Evolutionary conservation across 2,888 invertebrate genomes (phyloP), one percentile per base, ranked within the genome.

Genomic region (Tetrapedia diversipes): DNA sequence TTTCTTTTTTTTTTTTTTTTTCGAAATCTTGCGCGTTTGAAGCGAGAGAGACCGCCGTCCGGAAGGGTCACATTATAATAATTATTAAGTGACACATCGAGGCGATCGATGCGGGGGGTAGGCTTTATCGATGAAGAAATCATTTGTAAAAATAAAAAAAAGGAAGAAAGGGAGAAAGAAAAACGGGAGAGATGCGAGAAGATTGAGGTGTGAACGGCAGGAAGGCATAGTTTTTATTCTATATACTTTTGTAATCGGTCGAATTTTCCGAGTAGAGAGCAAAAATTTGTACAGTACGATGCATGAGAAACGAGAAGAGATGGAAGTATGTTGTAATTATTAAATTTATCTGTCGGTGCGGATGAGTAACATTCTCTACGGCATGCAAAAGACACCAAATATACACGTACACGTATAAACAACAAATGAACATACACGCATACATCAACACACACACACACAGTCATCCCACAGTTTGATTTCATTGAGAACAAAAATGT

Each of bases 201-300:
- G 27, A 27, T 24, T 24, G 49, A 39, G 19, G 19, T 14, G 60
- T 22, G 60, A 45, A 54, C 39, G 66, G 69, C 69, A 65, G 68
- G 66, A 70, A 71, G 59, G 70, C 71, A 64, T 85, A 82, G 79
- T 80, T 76, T 82, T 82, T 82, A 79, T 82, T 82, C 76, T 79
- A 66, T 78, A 77, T 82, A 80, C 75, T 82, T 84, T 79, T 77
- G 80, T 84, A 84, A 84, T 63, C 73, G 71, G 59, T 85, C 74
- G 73, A 77, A 59, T 77, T 77, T 65, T 70, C 53, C 49, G 56
- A 69, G 63, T 43, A 45, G 45, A 27, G 34, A 32, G 63, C 65
- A 68, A 63, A 69, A 76, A 65, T 57, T 56, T 43, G 71, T 47
- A 61, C 63, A 68, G 61, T 79, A 77, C 45, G 51, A 57, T 71